Conservation (phyloP, 2,113 vertebrate genomes). For the Cinclus cinclus region DNA sequence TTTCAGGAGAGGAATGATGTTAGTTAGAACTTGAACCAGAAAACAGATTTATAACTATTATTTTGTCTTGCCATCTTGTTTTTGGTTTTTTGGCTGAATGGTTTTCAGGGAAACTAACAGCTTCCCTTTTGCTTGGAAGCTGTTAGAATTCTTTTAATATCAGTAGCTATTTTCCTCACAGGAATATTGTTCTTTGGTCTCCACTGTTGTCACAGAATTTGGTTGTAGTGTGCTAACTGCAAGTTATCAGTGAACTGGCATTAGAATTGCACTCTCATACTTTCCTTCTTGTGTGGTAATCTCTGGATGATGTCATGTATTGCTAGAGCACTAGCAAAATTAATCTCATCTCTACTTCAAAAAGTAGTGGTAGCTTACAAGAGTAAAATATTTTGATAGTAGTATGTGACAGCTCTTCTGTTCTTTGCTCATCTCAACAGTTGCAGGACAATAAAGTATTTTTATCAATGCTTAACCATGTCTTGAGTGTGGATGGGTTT, state of each 20-base stretch:
- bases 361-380: not conserved
- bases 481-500: constrained; percentile 89
- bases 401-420: not conserved
- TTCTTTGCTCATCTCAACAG: constrained; percentile 67
- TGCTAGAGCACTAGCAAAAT: not conserved
- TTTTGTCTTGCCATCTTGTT: not conserved
- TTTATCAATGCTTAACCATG: constrained; percentile 89
- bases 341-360: not conserved
- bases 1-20: not conserved
- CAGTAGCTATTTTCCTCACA: not conserved
- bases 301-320: not conserved
- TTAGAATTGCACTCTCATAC: not conserved
- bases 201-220: not conserved
- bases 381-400: not conserved
- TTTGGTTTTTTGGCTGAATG: not conserved
- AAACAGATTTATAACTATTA: not conserved
- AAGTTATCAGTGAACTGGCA: not conserved
- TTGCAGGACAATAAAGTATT: constrained; percentile 95
- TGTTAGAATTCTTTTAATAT: not conserved
- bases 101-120: not conserved
- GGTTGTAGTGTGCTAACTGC: not conserved
- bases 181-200: not conserved
- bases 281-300: not conserved
- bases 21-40: not conserved
- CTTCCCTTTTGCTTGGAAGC: not conserved